Evolutionary conservation across 2,797 vertebrate genomes (phyloP).

Genomic region (Tamandua tetradactyla): DNA sequence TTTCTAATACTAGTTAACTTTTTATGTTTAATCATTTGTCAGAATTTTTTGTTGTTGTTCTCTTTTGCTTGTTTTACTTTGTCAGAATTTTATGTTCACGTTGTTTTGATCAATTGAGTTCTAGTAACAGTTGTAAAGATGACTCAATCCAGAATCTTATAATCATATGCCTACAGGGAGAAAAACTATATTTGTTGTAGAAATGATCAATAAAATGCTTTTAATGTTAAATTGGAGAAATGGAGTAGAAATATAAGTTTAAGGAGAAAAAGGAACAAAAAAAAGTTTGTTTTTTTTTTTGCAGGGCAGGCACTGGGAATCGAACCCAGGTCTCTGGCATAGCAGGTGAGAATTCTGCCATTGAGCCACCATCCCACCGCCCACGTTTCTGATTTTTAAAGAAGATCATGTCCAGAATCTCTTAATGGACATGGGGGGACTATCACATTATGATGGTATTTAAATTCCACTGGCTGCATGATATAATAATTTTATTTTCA

Average conservation of each 20-base stretch:
- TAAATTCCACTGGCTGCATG: not conserved
- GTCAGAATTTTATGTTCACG: not conserved
- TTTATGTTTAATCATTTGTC: not conserved
- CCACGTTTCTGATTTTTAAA: constrained; percentile 48
- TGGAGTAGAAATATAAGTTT: not conserved
- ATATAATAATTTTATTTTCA: constrained; percentile 15
- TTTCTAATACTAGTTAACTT: constrained; percentile 18
- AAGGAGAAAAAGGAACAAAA: not conserved
- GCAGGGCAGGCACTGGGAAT: no score
- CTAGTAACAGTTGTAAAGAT: not conserved
- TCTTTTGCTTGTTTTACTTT: no score
- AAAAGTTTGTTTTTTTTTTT: no score
- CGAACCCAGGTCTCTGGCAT: no score
- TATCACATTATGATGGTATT: not conserved
- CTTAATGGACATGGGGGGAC: not conserved
- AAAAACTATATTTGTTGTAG: not conserved
- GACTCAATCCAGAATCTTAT: not conserved
- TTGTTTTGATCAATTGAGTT: not conserved
- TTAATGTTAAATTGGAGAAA: constrained; percentile 4
- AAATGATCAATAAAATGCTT: constrained; percentile 15
- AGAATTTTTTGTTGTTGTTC: constrained; percentile 14
- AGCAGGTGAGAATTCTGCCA: no score
- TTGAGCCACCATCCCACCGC: no score
- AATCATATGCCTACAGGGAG: not conserved
- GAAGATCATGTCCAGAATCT: not conserved